A percentile compares a stretch with the other conserved stretches of the same genome.
Evolutionary conservation across 1,140 invertebrate species (phyloP).

Genomic region (Drosophila parvula): DNA sequence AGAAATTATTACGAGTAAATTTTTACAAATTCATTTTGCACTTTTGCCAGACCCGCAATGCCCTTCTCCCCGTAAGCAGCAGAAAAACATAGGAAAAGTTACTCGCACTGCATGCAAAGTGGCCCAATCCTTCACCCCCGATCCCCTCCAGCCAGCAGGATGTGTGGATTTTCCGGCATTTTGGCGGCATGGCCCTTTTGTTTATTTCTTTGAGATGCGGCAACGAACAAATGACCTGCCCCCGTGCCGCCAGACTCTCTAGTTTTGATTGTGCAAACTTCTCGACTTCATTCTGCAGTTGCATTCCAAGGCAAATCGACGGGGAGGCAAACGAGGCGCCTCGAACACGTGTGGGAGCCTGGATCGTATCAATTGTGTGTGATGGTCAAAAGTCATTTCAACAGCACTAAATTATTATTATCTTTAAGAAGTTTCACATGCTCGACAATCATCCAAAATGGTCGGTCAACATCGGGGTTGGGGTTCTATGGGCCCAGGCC

Average conservation of each 20-base stretch:
- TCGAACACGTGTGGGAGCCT: constrained; percentile 61
- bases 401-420: constrained; percentile 85
- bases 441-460: constrained; percentile 76
- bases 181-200: constrained; percentile 67
- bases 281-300: constrained; percentile 65
- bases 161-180: constrained; percentile 79
- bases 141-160: constrained; percentile 49
- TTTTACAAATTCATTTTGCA: constrained; percentile 79
- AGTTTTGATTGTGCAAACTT: constrained; percentile 65
- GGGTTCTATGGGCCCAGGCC: not conserved
- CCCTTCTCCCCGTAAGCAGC: constrained; percentile 31
- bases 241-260: not conserved
- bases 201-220: constrained; percentile 80
- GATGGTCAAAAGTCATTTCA: constrained; percentile 85
- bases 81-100: constrained; percentile 48
- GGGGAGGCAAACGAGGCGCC: constrained; percentile 2
- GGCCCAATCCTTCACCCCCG: constrained; percentile 21
- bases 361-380: constrained; percentile 83
- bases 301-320: constrained; percentile 61
- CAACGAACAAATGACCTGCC: constrained; percentile 44
- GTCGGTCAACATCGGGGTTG: constrained; percentile 23
- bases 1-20: constrained; percentile 78
- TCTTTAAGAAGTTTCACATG: constrained; percentile 84
- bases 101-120: constrained; percentile 74
- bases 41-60: constrained; percentile 48